phyloP scores from a whole-genome alignment of 2,888 invertebrate genomes.

The Andrena marginata region DNA sequence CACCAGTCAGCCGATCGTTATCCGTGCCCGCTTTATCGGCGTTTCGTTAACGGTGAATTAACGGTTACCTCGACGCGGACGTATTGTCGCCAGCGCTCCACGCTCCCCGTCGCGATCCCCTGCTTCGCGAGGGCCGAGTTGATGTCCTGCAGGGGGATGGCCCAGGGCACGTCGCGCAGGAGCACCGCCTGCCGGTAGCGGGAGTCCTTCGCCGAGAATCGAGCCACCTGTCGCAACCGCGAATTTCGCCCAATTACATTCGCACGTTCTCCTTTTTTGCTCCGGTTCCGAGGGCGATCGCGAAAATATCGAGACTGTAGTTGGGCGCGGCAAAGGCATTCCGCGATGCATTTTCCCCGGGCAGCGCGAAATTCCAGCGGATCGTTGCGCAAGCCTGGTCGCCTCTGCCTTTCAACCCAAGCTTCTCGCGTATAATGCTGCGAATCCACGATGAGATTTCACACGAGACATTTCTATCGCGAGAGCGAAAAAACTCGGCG shows the following conservation, averaged over 20 bases:
- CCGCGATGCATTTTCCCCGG: slow-evolving; percentile 11
- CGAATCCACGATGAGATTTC: neutral
- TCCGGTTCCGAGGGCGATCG: too few species aligned
- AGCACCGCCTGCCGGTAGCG: slow-evolving; percentile 84
- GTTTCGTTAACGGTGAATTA: neutral
- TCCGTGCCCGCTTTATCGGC: neutral
- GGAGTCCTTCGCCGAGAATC: slow-evolving; percentile 83
- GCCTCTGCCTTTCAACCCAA: slow-evolving; percentile 10
- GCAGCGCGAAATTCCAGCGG: neutral
- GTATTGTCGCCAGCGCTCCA: slow-evolving; percentile 84
- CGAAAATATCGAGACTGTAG: too few species aligned
- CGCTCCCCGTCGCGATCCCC: slow-evolving; percentile 83
- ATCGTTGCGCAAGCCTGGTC: slow-evolving; percentile 13
- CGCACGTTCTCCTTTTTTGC: neutral
- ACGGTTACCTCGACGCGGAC: slow-evolving; percentile 84
- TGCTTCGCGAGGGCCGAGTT: slow-evolving; percentile 84
- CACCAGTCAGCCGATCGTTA: neutral
- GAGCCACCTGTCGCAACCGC: slow-evolving; percentile 79
- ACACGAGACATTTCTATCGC: too few species aligned
- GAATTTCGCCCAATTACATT: neutral
- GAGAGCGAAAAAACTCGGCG: too few species aligned
- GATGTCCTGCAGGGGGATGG: slow-evolving; percentile 85
- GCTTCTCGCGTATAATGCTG: slow-evolving; percentile 24
- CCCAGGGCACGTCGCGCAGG: slow-evolving; percentile 86
- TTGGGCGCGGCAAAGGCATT: neutral